Evolutionary conservation across 2,888 invertebrate genomes (phyloP).

Genomic region (Amblyteles armatorius): DNA sequence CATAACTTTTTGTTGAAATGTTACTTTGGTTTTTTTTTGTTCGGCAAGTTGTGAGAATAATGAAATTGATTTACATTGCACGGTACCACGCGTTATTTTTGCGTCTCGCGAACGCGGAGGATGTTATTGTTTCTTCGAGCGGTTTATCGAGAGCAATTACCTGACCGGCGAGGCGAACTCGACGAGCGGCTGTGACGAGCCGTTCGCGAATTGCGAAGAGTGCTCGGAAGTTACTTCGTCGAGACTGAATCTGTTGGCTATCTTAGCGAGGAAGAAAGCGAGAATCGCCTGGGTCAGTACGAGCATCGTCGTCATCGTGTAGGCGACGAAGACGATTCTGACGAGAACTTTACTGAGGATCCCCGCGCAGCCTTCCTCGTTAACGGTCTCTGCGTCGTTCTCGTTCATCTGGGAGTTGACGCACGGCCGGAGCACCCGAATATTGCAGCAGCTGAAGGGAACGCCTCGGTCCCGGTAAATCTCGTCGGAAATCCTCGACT

Average conservation of each 20-base stretch:
- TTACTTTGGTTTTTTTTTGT: too few relatives aligned
- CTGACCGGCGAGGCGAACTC: conserved; percentile 17
- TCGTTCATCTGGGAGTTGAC: conserved; percentile 74
- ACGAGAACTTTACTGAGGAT: conserved; percentile 74
- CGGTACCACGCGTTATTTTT: not conserved
- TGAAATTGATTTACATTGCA: not conserved
- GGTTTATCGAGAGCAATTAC: conserved; percentile 17
- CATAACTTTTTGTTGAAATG: too few relatives aligned
- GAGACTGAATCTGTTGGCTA: conserved; percentile 47
- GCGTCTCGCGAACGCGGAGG: not conserved
- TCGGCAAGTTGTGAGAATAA: not conserved
- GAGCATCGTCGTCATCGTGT: conserved; percentile 77
- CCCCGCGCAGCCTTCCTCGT: conserved; percentile 76
- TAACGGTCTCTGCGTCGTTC: conserved; percentile 74
- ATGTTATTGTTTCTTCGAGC: not conserved
- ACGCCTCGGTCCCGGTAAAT: conserved; percentile 72
- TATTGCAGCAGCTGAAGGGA: conserved; percentile 80
- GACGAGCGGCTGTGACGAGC: not conserved
- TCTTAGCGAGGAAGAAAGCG: conserved; percentile 72
- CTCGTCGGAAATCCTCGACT: conserved; percentile 73
- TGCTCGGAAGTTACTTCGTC: conserved; percentile 64
- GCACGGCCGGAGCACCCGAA: conserved; percentile 74
- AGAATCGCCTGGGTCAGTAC: conserved; percentile 75
- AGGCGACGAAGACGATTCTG: conserved; percentile 78
- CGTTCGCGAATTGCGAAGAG: conserved; percentile 30